phyloP scores from a whole-genome alignment of 2,113 vertebrate genomes.

The Cochlearius cochlearius region DNA sequence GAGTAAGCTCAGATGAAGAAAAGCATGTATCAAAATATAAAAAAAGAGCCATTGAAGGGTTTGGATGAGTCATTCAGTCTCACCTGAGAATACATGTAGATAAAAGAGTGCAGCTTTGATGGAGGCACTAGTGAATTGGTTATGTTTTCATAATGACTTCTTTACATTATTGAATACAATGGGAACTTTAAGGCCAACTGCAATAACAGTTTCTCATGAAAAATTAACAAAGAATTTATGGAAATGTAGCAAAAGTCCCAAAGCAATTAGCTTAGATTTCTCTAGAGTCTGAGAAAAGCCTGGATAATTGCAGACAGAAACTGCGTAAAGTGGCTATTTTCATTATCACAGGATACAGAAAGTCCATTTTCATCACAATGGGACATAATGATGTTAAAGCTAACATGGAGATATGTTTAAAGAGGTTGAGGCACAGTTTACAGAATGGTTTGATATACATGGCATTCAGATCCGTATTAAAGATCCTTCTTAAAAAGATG shows the following conservation, averaged over 20 bases:
- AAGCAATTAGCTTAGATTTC: conserved; percentile 84
- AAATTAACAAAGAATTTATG: conserved; percentile 85
- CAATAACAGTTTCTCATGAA: conserved; percentile 83
- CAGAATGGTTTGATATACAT: conserved; percentile 68
- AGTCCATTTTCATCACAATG: conserved; percentile 81
- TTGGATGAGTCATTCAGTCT: conserved; percentile 36
- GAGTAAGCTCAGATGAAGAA: conserved; percentile 38
- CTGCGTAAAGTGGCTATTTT: conserved; percentile 79
- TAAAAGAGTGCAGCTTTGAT: conserved; percentile 49
- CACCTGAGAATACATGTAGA: conserved; percentile 66
- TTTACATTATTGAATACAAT: conserved; percentile 81
- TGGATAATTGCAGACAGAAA: conserved; percentile 79
- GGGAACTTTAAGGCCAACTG: conserved; percentile 72
- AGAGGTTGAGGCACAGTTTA: conserved; percentile 66
- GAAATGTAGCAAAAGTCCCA: conserved; percentile 80
- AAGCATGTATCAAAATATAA: conserved; percentile 2
- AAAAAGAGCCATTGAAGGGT: background rate
- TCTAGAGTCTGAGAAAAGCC: conserved; percentile 77
- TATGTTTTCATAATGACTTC: conserved; percentile 72
- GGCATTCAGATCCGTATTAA: conserved; percentile 32
- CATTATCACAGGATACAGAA: conserved; percentile 76
- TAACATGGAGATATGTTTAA: conserved; percentile 67
- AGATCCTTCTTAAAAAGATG: background rate
- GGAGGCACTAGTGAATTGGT: conserved; percentile 29
- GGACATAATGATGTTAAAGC: conserved; percentile 76